Percentiles rank a stretch among this genome's conserved stretches.
Evolutionary conservation across 2,797 vertebrate species (phyloP).

Genomic region (Rhabdophis nuchalis): DNA sequence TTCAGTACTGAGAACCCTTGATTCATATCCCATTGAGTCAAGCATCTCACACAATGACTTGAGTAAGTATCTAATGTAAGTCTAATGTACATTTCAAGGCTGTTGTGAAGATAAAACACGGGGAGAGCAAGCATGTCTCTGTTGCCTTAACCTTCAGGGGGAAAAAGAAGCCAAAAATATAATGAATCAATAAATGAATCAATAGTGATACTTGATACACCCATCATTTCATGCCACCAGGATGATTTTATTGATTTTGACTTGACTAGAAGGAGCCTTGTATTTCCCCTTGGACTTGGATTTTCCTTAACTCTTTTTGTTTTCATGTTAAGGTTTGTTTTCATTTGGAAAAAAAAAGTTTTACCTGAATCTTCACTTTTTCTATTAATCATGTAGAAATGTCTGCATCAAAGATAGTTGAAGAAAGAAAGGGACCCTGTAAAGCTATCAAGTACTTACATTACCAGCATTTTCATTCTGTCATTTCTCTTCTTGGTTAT

Average conservation of each 20-base stretch:
- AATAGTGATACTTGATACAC: not conserved
- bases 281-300: not conserved
- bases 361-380: not conserved
- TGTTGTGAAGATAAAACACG: not conserved
- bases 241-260: not conserved
- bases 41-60: not conserved
- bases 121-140: not conserved
- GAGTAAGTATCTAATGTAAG: not conserved
- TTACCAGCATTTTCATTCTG: not conserved
- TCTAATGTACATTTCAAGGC: not conserved
- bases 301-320: not conserved
- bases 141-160: not conserved
- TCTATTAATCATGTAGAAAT: not conserved
- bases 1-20: not conserved
- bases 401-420: not conserved
- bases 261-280: not conserved
- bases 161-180: not conserved
- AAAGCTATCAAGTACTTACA: not conserved
- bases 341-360: not conserved
- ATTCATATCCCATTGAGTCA: not conserved
- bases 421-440: not conserved
- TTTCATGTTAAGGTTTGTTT: not conserved
- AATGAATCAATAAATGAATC: not conserved
- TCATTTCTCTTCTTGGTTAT: constrained; percentile 1
- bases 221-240: not conserved